These are phyloP conservation scores for Byasa hedistus DNA, from an alignment of 2,888 invertebrate genomes.

Conservation along the genomic window DNA sequence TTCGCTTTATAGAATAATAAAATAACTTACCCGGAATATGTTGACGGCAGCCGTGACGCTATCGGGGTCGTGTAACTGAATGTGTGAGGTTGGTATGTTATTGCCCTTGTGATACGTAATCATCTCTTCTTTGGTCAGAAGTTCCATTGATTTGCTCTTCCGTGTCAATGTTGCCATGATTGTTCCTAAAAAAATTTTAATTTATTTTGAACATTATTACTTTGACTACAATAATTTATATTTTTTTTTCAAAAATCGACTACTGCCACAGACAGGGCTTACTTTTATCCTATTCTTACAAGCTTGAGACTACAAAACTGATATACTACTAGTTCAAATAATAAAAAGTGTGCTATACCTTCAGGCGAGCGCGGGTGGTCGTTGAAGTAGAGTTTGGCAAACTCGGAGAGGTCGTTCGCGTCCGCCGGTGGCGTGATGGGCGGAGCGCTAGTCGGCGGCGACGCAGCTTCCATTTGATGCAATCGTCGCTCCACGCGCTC, in stretches of 20 bases:
- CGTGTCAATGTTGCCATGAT: slow-evolving; percentile 92
- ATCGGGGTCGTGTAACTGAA: slow-evolving; percentile 97
- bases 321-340: no score
- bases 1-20: background rate
- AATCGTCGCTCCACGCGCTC: slow-evolving; percentile 92
- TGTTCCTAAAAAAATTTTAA: slow-evolving; percentile 69
- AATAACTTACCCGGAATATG: slow-evolving; percentile 89
- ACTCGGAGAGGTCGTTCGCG: slow-evolving; percentile 92
- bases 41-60: slow-evolving; percentile 93
- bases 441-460: slow-evolving; percentile 46
- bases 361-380: slow-evolving; percentile 92
- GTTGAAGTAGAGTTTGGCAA: slow-evolving; percentile 96
- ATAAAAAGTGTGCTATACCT: slow-evolving; percentile 65
- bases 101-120: slow-evolving; percentile 92
- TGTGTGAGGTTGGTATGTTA: slow-evolving; percentile 94
- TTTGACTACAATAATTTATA: background rate
- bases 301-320: no score
- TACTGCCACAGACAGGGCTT: no score
- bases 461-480: slow-evolving; percentile 84
- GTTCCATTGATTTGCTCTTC: slow-evolving; percentile 87
- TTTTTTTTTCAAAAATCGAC: background rate
- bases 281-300: no score
- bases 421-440: slow-evolving; percentile 70
- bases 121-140: slow-evolving; percentile 95
- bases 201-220: background rate